Evolutionary conservation across 2,888 invertebrate genomes (phyloP).

Genomic region (Prosapia bicincta): DNA sequence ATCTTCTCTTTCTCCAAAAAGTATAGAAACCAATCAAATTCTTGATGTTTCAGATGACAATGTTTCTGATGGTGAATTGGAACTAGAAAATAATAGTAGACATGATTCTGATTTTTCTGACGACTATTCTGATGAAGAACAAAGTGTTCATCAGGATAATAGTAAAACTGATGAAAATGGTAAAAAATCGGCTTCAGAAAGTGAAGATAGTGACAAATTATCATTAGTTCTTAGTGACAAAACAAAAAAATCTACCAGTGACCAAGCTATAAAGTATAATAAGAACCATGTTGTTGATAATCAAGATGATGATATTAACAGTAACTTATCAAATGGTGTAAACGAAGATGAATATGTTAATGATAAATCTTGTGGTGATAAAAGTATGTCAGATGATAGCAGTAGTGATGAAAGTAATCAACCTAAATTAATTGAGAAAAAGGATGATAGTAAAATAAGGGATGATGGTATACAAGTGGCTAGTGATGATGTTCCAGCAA

Average conservation of each 20-base stretch:
- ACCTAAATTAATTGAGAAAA: slow-evolving; percentile 36
- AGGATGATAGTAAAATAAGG: slow-evolving; percentile 31
- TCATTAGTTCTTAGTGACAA: slow-evolving; percentile 53
- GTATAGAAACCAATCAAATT: neutral
- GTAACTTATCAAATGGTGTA: neutral
- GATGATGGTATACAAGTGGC: slow-evolving; percentile 51
- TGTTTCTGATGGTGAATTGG: neutral
- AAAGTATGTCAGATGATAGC: neutral
- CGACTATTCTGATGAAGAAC: slow-evolving; percentile 49
- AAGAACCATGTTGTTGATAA: neutral
- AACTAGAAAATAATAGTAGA: neutral
- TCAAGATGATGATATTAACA: neutral
- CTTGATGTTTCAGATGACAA: neutral
- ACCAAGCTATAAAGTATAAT: slow-evolving; percentile 40
- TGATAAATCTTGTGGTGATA: neutral
- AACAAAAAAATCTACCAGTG: slow-evolving; percentile 42
- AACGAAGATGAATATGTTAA: neutral
- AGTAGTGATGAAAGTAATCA: slow-evolving; percentile 13
- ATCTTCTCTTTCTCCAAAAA: slow-evolving; percentile 1
- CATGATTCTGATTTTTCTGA: neutral
- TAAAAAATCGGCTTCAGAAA: slow-evolving; percentile 49
- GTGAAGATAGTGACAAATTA: slow-evolving; percentile 59
- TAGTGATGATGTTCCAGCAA: slow-evolving; percentile 60
- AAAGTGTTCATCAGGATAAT: slow-evolving; percentile 31
- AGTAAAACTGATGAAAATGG: slow-evolving; percentile 41